phyloP scores from a whole-genome alignment of 2,113 vertebrate species.

The Nothocercus julius region DNA sequence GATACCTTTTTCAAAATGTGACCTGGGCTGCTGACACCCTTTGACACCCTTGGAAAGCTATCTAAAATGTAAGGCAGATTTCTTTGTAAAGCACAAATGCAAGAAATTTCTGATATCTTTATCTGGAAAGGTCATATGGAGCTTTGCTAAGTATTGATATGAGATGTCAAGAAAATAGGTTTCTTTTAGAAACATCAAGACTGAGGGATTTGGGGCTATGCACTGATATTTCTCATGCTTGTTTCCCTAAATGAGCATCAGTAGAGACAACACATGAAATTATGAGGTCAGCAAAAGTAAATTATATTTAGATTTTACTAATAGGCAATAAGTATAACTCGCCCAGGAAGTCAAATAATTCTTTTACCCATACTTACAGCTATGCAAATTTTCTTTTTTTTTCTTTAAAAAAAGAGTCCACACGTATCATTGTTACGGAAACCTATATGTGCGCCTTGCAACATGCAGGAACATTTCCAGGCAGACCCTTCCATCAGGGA shows the following conservation, averaged over 20 bases:
- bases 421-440: neutral
- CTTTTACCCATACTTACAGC: neutral
- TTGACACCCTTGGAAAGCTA: neutral
- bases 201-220: neutral
- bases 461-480: neutral
- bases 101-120: neutral
- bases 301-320: neutral
- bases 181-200: neutral
- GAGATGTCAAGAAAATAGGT: neutral
- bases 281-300: neutral
- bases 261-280: neutral
- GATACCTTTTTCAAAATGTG: neutral
- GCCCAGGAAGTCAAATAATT: neutral
- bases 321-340: neutral
- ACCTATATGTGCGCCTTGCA: neutral
- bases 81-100: neutral
- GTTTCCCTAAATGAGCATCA: neutral
- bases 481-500: neutral
- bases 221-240: neutral
- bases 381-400: neutral
- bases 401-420: neutral
- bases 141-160: neutral
- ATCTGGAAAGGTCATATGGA: neutral
- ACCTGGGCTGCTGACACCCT: neutral
- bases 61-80: neutral